phyloP scores from a whole-genome alignment of 2,888 invertebrate species.

The Balanococcus diminutus region DNA sequence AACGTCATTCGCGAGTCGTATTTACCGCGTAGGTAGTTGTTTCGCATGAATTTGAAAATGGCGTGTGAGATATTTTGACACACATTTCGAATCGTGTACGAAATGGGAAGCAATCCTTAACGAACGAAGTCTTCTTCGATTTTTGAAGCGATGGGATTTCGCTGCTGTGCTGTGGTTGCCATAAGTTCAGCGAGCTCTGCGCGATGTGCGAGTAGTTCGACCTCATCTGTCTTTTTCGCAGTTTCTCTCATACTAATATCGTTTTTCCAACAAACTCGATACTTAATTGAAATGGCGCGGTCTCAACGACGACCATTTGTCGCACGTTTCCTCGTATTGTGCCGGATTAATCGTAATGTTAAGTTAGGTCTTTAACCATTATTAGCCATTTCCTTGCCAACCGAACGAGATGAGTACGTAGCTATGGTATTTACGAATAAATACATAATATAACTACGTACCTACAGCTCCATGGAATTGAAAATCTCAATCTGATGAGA shows the following conservation, averaged over 20 bases:
- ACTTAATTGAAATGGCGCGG: neutral
- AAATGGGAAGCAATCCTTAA: too few relatives aligned
- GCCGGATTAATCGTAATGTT: neutral
- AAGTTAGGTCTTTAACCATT: neutral
- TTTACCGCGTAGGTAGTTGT: neutral
- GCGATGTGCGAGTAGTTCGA: too few relatives aligned
- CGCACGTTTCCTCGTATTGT: neutral
- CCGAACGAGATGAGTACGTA: too few relatives aligned
- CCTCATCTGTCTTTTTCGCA: too few relatives aligned
- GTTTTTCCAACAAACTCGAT: neutral
- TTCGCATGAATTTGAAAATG: neutral
- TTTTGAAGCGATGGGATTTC: too few relatives aligned
- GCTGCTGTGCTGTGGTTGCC: neutral
- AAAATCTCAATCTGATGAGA: too few relatives aligned
- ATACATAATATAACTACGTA: too few relatives aligned
- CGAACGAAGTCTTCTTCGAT: too few relatives aligned
- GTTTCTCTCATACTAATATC: too few relatives aligned
- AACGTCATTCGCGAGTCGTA: neutral
- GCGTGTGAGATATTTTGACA: neutral
- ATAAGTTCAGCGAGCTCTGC: neutral
- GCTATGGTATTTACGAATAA: too few relatives aligned
- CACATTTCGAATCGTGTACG: too few relatives aligned
- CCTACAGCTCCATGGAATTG: too few relatives aligned
- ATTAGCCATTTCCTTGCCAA: neutral
- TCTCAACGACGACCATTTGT: neutral